Evolutionary conservation across 2,888 invertebrate genomes (phyloP).

Genomic region (Drosophila ezoana): DNA sequence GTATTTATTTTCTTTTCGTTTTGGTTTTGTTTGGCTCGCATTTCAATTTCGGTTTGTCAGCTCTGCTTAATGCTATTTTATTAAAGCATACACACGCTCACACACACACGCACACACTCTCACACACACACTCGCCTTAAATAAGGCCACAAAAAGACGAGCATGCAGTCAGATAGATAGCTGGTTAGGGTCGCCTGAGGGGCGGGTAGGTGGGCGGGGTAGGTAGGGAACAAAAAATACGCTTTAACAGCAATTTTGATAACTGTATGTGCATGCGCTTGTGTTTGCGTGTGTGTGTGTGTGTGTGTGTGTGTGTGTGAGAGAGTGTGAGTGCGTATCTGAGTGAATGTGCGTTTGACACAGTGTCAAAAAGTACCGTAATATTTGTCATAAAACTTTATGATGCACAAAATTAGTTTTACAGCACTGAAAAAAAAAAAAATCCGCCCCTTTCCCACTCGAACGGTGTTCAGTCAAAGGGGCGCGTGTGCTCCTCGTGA

Average conservation of each 20-base stretch:
- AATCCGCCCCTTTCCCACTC: not conserved
- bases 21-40: conserved; percentile 18
- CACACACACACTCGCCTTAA: conserved; percentile 22
- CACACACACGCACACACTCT: conserved; percentile 18
- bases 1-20: not conserved
- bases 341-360: conserved; percentile 60
- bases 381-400: conserved; percentile 77
- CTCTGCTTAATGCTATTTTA: conserved; percentile 55
- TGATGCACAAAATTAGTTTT: conserved; percentile 77
- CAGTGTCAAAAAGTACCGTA: conserved; percentile 68
- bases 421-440: conserved; percentile 59
- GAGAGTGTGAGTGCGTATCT: conserved; percentile 11
- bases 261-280: conserved; percentile 4
- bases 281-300: not conserved
- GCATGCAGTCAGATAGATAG: conserved; percentile 29
- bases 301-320: conserved; percentile 1
- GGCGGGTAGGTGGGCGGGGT: not conserved
- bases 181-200: not conserved
- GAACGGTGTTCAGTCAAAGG: conserved; percentile 33
- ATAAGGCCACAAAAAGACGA: conserved; percentile 10
- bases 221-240: conserved; percentile 41
- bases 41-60: conserved; percentile 43
- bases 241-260: conserved; percentile 62
- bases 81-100: conserved; percentile 38
- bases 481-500: conserved; percentile 14